Evolutionary conservation across 2,113 vertebrate species (phyloP), one percentile per base, ranked within the genome.

Genomic region (Brienomyrus longianalis): DNA sequence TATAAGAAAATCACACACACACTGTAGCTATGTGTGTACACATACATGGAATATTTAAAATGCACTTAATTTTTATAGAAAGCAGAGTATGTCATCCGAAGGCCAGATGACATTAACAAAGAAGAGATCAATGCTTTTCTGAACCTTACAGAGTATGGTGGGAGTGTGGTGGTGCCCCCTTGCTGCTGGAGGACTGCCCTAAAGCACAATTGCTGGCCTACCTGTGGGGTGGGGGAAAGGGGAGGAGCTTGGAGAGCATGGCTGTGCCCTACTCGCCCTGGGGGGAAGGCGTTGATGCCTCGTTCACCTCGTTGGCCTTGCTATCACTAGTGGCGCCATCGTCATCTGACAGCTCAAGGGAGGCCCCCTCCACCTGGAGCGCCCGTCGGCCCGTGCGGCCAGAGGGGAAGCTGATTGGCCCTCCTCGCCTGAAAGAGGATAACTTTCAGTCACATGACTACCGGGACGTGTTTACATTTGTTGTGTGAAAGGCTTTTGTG

Each of bases 311-410:
- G 21, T 97, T 96, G 91, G 97, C 94, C 87, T 98, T 98, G 93
- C 96, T 98, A 94, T 99, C 98, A 0, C 94, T 45, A n/a, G 50
- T 35, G 9, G 50, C 2, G 31, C 50, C 96, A 0, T 99, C 98
- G 0, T 99, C 98, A 0, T 99, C 98, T 0, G 98, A 99, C 52
- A 98, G 94, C 91, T 99, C 98, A 70, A 96, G 95, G 0, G 98
- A 98, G 0, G 97, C 96, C 0, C 98, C 98, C 74, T 99, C 98
- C 31, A 98, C 95, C 90, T 98, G 98, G 91, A 98, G 96, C 94
- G 97, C 97, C 77, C 98, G 97, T 47, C 98, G 95, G 6, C 98
- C 97, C 0, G 98, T 97, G 0, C 98, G 97, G 89, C 97, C 95
- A 0, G 98, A 97, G 0, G 98, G 97, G 92, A 98, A 98, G 93